Conservation (phyloP, 2,888 invertebrate genomes). For the Amphipoea lucens region DNA sequence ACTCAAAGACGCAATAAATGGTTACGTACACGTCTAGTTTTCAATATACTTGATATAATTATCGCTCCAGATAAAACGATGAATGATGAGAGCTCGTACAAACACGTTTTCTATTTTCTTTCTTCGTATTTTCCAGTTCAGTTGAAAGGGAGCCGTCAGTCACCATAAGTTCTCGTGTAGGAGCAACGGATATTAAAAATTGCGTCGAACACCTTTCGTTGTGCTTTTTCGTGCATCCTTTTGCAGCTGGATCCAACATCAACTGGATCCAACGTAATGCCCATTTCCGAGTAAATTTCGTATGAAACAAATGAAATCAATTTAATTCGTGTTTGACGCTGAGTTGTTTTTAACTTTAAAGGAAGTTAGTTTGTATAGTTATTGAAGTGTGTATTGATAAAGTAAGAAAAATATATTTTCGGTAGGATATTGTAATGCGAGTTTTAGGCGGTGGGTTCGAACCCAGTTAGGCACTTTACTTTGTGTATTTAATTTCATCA, state of each 20-base stretch:
- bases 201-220: neutral
- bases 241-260: neutral
- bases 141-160: neutral
- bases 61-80: too few species aligned
- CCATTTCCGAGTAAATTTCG: neutral
- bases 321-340: neutral
- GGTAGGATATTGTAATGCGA: neutral
- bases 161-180: neutral
- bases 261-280: neutral
- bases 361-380: neutral
- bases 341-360: neutral
- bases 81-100: too few species aligned
- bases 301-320: neutral
- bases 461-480: too few species aligned
- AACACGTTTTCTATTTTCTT: neutral
- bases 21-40: neutral
- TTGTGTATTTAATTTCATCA: too few species aligned
- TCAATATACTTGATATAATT: too few species aligned
- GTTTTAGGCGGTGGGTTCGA: too few species aligned
- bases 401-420: neutral
- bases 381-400: neutral
- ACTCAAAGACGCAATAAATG: too few species aligned
- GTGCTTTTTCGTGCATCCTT: neutral
- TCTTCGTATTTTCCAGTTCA: neutral
- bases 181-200: slow-evolving; percentile 18